A percentile compares a stretch with the other conserved stretches of the same genome.
Evolutionary conservation across 2,113 vertebrate species (phyloP).

Genomic region (Perca fluviatilis): DNA sequence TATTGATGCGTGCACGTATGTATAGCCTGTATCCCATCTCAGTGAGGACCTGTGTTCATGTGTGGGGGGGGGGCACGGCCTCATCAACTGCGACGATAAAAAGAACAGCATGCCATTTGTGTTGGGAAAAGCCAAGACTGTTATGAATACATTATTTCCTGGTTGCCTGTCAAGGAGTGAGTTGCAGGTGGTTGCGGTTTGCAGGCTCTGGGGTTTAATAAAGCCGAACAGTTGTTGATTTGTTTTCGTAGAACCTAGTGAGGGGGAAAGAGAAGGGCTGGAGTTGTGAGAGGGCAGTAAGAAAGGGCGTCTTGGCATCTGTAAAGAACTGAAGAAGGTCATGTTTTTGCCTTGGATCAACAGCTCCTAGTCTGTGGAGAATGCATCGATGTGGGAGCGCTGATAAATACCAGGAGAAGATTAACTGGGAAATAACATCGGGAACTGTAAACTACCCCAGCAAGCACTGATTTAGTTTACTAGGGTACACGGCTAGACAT

Average conservation of each 20-base stretch:
- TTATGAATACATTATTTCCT: slow-evolving; percentile 74
- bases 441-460: slow-evolving; percentile 8
- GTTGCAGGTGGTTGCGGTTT: slow-evolving; percentile 38
- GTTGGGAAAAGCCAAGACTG: slow-evolving; percentile 64
- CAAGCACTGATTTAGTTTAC: not conserved
- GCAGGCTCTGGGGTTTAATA: slow-evolving; percentile 65
- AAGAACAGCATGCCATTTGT: slow-evolving; percentile 69
- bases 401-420: slow-evolving; percentile 20
- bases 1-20: slow-evolving; percentile 29
- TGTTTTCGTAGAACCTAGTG: slow-evolving; percentile 51
- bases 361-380: slow-evolving; percentile 20
- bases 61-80: slow-evolving; percentile 44
- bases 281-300: slow-evolving; percentile 33
- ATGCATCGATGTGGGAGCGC: slow-evolving; percentile 21
- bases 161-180: slow-evolving; percentile 57
- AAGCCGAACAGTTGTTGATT: slow-evolving; percentile 62
- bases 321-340: slow-evolving; percentile 47
- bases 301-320: slow-evolving; percentile 41
- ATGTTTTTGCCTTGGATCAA: slow-evolving; percentile 34
- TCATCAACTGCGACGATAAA: slow-evolving; percentile 70
- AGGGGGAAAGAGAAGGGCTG: not conserved
- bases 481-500: not conserved
- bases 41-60: slow-evolving; percentile 6
- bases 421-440: slow-evolving; percentile 20
- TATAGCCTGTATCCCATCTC: slow-evolving; percentile 41